Base-by-base conservation (phyloP, 2,888 invertebrate species). In the Scaeva pyrastri region DNA sequence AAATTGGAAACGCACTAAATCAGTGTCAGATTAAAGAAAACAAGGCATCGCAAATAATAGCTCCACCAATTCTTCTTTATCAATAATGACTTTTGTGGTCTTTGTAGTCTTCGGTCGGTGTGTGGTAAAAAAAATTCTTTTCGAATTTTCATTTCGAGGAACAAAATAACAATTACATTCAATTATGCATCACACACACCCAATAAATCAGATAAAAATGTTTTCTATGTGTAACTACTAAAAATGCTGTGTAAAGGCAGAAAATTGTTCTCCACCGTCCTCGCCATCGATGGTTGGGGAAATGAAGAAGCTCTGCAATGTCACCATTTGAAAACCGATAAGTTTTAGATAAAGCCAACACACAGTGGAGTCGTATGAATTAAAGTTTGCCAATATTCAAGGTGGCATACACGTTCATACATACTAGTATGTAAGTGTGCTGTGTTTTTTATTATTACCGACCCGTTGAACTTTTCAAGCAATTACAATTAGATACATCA, bases 321-420 rank as follows among this genome's bases (percentile, higher is more conserved):
- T 84, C 79, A 79, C 72, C 60, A 76, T 68, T 72, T n/a, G 68
- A 76, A 85, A 72, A 80, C 79, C 80, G 45, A 85, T 43, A 73
- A 68, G 48, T 76, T 85, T 19, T 26, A n/a, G 31, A 26, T 6
- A 16, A 50, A 72, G 55, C 72, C 39, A 23, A 80, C 10, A 10
- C 23, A 64, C 64, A 64, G 43, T 45, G 19, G 64, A 26, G 11
- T 11, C 26, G 23, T 26, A 12, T 64, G n/a, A 16, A 1, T 6
- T 6, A 16, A 7, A 7, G 11, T 16, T 19, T 26, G 19, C 6
- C 8, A 45, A 16, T 12, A 21, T 36, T 56, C 5, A 31, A 31
- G 6, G 8, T n/a, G n/a, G n/a, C n/a, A n/a, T n/a, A n/a, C n/a
- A n/a, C n/a, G 31, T 31, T 31, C 31, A 31, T 7, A 31, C n/a